Base-by-base conservation (phyloP, 2,113 vertebrate genomes). In the Motacilla tschutschensis region DNA sequence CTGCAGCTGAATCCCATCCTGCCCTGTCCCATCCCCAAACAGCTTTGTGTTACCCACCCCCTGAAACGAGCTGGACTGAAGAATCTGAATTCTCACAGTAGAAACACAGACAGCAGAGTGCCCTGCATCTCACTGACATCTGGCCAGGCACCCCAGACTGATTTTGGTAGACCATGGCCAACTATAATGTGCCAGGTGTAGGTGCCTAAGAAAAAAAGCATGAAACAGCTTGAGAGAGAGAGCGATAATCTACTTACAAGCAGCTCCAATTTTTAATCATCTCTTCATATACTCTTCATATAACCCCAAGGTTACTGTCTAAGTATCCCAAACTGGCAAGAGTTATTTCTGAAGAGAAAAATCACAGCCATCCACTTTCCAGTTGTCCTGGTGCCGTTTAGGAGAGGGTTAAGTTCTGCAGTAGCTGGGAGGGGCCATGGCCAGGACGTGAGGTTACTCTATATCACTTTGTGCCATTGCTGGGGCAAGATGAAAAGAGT, bases 61-160 rank as follows among this genome's bases (percentile, higher is more conserved):
- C 12, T 8, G 13, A 67, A 72, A 43, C 0, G 0, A 79, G 10
- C 4, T 50, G 38, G 43, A 62, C 28, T 36, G 33, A 79, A 79
- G 44, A 79, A 60, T 31, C 8, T 1, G 2, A 55, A 64, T 57
- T 79, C 21, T 19, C 36, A 65, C 12, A 57, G 16, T 14, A 69
- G 57, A 58, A 82, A 48, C 10, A 53, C 6, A 50, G 35, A n/a
- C 10, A 2, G 3, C 64, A 69, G 53, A 74, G 35, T 22, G 20
- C 26, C 33, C 47, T 47, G 43, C 33, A 71, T 13, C 60, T 65
- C 0, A 0, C 43, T 3, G 5, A 59, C 9, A 26, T 11, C 19
- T 67, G 24, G 24, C 14, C 16, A 53, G 60, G 31, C 31, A 43
- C 28, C 19, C 21, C 38, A 69, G 46, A 35, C 7, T 3, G 2